These are phyloP conservation scores for Pyrrhura leucotis DNA, from an alignment of 2,797 vertebrate species.

Conservation along the genomic window DNA sequence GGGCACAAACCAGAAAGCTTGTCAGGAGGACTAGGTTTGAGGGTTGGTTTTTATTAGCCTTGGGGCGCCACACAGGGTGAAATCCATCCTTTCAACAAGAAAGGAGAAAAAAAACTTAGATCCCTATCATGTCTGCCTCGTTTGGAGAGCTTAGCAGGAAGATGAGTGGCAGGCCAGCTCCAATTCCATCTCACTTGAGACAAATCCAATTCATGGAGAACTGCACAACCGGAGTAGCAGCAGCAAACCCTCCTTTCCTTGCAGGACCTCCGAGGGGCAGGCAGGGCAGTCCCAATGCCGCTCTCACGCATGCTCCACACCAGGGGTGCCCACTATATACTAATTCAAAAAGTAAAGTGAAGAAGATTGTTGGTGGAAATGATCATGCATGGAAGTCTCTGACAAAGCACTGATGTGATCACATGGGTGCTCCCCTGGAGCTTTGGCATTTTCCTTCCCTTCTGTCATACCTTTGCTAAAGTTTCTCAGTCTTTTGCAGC, in stretches of 20 bases:
- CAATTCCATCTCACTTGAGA: neutral
- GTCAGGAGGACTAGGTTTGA: neutral
- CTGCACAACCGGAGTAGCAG: neutral
- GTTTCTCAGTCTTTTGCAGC: neutral
- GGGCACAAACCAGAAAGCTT: neutral
- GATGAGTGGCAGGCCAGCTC: neutral
- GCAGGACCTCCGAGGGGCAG: neutral
- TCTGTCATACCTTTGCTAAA: neutral
- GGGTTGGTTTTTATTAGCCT: neutral
- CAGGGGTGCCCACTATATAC: neutral
- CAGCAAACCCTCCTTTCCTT: neutral
- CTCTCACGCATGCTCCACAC: accelerated
- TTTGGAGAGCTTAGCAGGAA: neutral
- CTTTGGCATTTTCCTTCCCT: neutral
- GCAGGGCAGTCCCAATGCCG: neutral
- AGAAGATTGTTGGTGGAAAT: neutral
- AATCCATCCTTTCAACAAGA: neutral
- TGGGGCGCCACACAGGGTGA: neutral
- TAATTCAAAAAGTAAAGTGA: neutral
- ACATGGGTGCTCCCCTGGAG: neutral
- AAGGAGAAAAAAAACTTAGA: neutral
- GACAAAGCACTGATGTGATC: neutral
- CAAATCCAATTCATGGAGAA: neutral
- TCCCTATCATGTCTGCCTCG: accelerated
- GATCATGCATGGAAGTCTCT: neutral